phyloP scores from a whole-genome alignment of 2,888 invertebrate species.

The Tinea semifulvella region DNA sequence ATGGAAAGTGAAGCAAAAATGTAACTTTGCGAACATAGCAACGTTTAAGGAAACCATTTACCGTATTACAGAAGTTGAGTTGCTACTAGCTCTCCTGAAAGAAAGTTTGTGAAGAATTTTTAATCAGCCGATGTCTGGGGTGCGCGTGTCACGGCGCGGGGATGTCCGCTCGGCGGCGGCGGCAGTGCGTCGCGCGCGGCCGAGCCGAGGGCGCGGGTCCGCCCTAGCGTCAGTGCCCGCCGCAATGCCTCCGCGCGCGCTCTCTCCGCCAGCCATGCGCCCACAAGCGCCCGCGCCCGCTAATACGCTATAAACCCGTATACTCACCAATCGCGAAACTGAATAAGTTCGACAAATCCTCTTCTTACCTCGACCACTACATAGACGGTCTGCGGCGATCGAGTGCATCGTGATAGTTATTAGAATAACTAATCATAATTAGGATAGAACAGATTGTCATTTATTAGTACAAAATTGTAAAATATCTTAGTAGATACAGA shows the following conservation, averaged over 20 bases:
- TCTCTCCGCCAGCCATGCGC: constrained; percentile 3
- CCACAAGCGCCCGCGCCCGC: constrained; percentile 36
- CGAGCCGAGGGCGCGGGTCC: constrained; percentile 24
- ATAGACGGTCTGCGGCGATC: constrained; percentile 38
- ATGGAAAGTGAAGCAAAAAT: constrained; percentile 10
- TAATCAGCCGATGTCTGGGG: constrained; percentile 37
- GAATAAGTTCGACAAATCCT: constrained; percentile 67
- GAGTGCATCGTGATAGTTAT: constrained; percentile 26
- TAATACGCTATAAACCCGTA: constrained; percentile 15
- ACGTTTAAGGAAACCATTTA: constrained; percentile 33
- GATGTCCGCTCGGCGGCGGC: constrained; percentile 44
- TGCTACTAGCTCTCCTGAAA: constrained; percentile 36
- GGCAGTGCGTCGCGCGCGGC: constrained; percentile 68
- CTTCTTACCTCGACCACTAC: constrained; percentile 65
- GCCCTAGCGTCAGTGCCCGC: constrained; percentile 26
- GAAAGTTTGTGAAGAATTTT: constrained; percentile 55
- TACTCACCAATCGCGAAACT: constrained; percentile 43
- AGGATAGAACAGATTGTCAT: constrained; percentile 18
- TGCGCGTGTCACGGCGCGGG: constrained; percentile 22
- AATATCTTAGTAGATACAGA: constrained; percentile 47
- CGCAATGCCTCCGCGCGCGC: constrained; percentile 18
- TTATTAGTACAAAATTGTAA: constrained; percentile 60
- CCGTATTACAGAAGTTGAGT: constrained; percentile 29
- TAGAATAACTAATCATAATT: background rate
- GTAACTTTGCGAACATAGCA: constrained; percentile 11